A percentile compares a stretch with the other conserved stretches of the same genome.
These are phyloP conservation scores for Marasmarcha lunaedactyla DNA, from an alignment of 2,888 invertebrate genomes.

Conservation along the genomic window DNA sequence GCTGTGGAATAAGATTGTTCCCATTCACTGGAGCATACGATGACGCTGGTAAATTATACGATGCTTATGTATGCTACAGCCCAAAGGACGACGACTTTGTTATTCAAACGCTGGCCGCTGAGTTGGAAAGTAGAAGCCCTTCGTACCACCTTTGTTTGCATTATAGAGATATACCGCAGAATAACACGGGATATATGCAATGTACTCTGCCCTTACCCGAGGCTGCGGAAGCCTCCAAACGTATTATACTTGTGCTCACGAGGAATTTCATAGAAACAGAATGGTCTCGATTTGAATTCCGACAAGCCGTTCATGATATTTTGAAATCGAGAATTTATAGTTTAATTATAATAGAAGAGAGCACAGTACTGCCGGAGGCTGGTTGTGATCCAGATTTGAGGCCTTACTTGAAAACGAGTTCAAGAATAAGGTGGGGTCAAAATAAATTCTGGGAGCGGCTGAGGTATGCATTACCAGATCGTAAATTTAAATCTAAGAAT, in stretches of 20 bases:
- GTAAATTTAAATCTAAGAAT: conserved; percentile 56
- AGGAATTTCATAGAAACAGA: conserved; percentile 91
- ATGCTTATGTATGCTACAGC: conserved; percentile 94
- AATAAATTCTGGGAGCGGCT: conserved; percentile 94
- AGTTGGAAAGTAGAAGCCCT: conserved; percentile 84
- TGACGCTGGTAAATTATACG: conserved; percentile 89
- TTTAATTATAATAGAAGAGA: conserved; percentile 88
- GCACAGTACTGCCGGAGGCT: conserved; percentile 81
- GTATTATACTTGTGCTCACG: conserved; percentile 88
- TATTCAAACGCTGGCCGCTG: conserved; percentile 85
- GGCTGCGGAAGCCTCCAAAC: conserved; percentile 89
- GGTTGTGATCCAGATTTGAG: conserved; percentile 89
- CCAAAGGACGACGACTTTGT: conserved; percentile 94
- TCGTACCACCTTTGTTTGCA: conserved; percentile 89
- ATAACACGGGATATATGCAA: conserved; percentile 76
- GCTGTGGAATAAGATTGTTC: conserved; percentile 87
- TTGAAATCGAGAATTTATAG: conserved; percentile 85
- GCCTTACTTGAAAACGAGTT: conserved; percentile 88
- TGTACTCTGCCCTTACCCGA: conserved; percentile 82
- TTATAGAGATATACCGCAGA: conserved; percentile 84
- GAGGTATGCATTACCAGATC: conserved; percentile 88
- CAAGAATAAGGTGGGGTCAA: conserved; percentile 88
- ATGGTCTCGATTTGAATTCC: conserved; percentile 92
- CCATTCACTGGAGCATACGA: conserved; percentile 78
- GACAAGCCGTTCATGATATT: conserved; percentile 89